Percentiles rank a stretch among this genome's conserved stretches.
These are phyloP conservation scores for Arenaria interpres DNA, from an alignment of 2,113 vertebrate species.

Conservation along the genomic window DNA sequence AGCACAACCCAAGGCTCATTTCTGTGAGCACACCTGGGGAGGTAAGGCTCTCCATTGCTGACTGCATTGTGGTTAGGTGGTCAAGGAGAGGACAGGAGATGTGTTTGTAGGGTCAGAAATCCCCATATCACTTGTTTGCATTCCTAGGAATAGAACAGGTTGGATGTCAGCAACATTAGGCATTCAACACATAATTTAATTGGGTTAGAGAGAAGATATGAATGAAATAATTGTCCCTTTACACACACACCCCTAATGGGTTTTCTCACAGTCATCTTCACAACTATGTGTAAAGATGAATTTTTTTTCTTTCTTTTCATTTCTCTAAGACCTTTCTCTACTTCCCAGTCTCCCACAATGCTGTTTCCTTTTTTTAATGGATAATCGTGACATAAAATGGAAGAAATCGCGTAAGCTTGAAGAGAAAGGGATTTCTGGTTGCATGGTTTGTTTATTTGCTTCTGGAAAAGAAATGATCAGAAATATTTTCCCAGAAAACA, in stretches of 20 bases:
- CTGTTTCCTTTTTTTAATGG: neutral
- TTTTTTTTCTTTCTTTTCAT: neutral
- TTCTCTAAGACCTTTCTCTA: neutral
- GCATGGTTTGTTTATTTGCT: neutral
- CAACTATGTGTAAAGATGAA: neutral
- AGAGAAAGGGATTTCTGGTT: neutral
- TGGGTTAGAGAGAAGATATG: neutral
- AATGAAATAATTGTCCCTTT: neutral
- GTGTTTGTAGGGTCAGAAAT: neutral
- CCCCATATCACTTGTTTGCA: neutral
- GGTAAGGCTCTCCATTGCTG: neutral
- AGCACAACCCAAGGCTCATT: neutral
- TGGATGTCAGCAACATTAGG: neutral
- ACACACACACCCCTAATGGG: neutral
- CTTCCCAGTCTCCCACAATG: neutral
- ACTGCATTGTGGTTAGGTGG: rapidly evolving
- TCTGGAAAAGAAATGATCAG: neutral
- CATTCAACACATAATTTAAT: neutral
- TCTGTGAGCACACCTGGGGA: rapidly evolving
- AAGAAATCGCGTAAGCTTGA: neutral
- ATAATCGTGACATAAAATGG: neutral
- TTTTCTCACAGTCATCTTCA: neutral
- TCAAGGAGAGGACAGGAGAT: neutral
- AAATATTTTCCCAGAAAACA: slow-evolving; percentile 1
- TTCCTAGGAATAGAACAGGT: neutral